Base-by-base conservation (phyloP, 2,113 vertebrate genomes). In the Anguilla japonica region DNA sequence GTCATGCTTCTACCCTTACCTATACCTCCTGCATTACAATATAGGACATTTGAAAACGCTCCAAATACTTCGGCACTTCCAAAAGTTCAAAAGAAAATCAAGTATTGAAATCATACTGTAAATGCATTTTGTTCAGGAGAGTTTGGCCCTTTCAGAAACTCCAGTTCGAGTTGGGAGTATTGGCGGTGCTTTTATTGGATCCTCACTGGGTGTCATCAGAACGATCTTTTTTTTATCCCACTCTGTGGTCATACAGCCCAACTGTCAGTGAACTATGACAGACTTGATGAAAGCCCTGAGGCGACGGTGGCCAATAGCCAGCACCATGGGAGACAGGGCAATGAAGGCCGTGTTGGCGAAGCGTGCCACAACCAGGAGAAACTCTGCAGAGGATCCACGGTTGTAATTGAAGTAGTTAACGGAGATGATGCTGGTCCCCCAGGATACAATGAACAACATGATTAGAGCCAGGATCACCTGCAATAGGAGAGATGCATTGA, bases 361-460 rank as follows among this genome's bases (percentile, higher is more conserved):
- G 41, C 95, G 95, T 41, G 96, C 93, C 29, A 96, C 46, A 39
- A 93, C 87, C 84, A 96, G 89, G 29, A 97, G 92, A 84, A 92
- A 95, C 2, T 91, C 85, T 0, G 91, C 87, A 0, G 94, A 93
- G 0, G 89, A 84, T 26, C 95, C 93, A 0, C 83, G 89, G 87
- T 93, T 95, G 86, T 96, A 96, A 91, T 96, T 96, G 91, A 96
- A 96, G 81, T 95, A 96, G 90, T 95, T 95, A 50, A 95, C 94
- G 1, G 96, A 95, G 86, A 96, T 91, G 53, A 96, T 85, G 88
- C 94, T 96, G 78, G 95, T 94, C 87, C 95, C 94, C 95, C 96
- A 96, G 5, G 93, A 96, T 0, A 84, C 57, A 39, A 95, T 93
- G 87, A 96, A 96, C 80, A 96, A 92, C 83, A 95, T 81, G 1